Percentiles rank a stretch among this genome's conserved stretches.
Evolutionary conservation across 2,797 vertebrate species (phyloP).

Genomic region (Premnoplex brunnescens): DNA sequence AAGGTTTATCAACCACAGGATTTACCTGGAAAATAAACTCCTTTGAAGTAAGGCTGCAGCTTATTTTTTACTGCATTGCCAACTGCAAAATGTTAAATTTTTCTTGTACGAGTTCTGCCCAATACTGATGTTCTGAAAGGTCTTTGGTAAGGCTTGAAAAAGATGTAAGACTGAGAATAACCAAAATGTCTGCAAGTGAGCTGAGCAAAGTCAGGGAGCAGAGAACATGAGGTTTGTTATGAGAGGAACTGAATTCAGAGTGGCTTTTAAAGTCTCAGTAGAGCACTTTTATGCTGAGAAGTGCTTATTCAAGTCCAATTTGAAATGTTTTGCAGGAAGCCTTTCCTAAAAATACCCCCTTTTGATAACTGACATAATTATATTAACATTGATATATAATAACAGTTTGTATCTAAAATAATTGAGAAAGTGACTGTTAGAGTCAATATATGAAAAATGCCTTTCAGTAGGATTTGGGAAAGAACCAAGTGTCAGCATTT

Average conservation of each 20-base stretch:
- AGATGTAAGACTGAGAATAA: background rate
- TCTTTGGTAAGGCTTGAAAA: background rate
- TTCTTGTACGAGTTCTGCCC: background rate
- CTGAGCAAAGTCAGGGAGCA: background rate
- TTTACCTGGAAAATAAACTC: background rate
- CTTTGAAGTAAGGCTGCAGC: background rate
- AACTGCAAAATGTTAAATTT: background rate
- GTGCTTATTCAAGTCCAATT: conserved; percentile 19
- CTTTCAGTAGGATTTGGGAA: background rate
- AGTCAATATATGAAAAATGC: background rate
- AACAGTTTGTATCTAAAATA: background rate
- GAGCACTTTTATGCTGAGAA: background rate
- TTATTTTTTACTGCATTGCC: background rate
- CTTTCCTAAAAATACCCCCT: background rate
- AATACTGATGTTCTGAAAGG: background rate
- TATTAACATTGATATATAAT: conserved; percentile 13
- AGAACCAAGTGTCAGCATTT: background rate
- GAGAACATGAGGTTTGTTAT: background rate
- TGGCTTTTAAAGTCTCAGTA: background rate
- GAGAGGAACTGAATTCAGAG: conserved; percentile 7
- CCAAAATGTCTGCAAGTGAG: background rate
- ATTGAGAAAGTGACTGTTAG: background rate
- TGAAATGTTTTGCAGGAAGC: background rate
- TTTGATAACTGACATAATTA: background rate
- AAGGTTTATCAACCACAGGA: background rate